Evolutionary conservation across 2,797 vertebrate genomes (phyloP).

Genomic region (Acanthurus leucopareius): DNA sequence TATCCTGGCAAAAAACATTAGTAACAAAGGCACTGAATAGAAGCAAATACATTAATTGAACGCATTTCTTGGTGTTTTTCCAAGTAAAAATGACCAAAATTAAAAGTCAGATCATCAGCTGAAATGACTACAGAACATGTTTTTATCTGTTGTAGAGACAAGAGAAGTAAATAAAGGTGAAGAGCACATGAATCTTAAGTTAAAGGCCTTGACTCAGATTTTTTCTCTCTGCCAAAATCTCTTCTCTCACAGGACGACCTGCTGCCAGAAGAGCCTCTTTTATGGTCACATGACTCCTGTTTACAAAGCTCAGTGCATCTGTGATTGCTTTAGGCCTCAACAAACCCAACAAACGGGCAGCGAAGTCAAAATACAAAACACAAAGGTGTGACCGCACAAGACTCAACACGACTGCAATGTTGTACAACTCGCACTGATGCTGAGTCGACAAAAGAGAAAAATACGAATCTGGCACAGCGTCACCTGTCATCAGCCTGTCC

Average conservation of each 20-base stretch:
- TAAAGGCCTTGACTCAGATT: neutral
- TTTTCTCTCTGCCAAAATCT: constrained; percentile 15
- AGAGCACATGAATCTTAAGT: neutral
- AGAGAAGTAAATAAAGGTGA: neutral
- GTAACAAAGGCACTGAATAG: neutral
- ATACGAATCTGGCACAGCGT: neutral
- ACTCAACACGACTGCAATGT: constrained; percentile 12
- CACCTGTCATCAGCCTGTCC: neutral
- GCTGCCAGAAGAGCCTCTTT: constrained; percentile 2
- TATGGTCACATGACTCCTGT: neutral
- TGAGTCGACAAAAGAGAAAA: neutral
- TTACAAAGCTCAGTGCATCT: neutral
- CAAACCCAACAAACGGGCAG: neutral
- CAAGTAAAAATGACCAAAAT: neutral
- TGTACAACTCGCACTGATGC: neutral
- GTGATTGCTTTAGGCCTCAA: neutral
- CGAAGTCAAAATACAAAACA: neutral
- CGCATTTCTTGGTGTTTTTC: neutral
- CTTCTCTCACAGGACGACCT: neutral
- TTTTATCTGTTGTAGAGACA: neutral
- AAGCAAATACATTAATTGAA: neutral
- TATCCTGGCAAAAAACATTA: neutral
- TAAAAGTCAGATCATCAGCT: neutral
- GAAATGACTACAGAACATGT: neutral
- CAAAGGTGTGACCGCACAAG: constrained; percentile 30